These are phyloP conservation scores for Ophion slaviceki DNA, from an alignment of 2,888 invertebrate genomes.

Conservation along the genomic window DNA sequence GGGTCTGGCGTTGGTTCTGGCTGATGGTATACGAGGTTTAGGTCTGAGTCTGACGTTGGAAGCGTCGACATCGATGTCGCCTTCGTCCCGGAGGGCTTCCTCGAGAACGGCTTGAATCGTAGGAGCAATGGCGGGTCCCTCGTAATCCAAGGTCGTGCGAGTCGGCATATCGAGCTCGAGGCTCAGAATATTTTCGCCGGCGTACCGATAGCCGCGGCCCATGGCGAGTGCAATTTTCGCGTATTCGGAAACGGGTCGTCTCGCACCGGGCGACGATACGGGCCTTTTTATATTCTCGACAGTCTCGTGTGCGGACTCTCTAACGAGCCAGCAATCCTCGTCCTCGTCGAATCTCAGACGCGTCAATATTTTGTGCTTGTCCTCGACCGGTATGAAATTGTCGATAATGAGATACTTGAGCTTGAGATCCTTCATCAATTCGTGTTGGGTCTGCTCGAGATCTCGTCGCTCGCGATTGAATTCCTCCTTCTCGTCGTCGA, in stretches of 20 bases:
- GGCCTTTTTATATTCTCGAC: constrained; percentile 86
- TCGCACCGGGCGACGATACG: constrained; percentile 86
- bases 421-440: constrained; percentile 95
- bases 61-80: constrained; percentile 82
- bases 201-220: constrained; percentile 84
- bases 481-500: constrained; percentile 93
- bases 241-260: constrained; percentile 87
- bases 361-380: constrained; percentile 89
- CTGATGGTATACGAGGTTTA: constrained; percentile 78
- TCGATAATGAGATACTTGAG: constrained; percentile 94
- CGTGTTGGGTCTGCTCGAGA: constrained; percentile 95
- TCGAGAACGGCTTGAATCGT: constrained; percentile 86
- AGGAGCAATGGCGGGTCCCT: constrained; percentile 89
- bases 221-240: constrained; percentile 85
- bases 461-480: constrained; percentile 96
- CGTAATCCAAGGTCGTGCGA: constrained; percentile 91
- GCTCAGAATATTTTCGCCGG: constrained; percentile 89
- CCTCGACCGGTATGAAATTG: constrained; percentile 94
- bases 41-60: constrained; percentile 77
- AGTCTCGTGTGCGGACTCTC: constrained; percentile 82
- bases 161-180: constrained; percentile 91
- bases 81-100: constrained; percentile 81
- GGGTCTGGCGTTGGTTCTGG: constrained; percentile 76
- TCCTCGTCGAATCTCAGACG: constrained; percentile 93
- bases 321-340: constrained; percentile 89